phyloP scores from a whole-genome alignment of 2,888 invertebrate genomes.

The Syrphus vitripennis region DNA sequence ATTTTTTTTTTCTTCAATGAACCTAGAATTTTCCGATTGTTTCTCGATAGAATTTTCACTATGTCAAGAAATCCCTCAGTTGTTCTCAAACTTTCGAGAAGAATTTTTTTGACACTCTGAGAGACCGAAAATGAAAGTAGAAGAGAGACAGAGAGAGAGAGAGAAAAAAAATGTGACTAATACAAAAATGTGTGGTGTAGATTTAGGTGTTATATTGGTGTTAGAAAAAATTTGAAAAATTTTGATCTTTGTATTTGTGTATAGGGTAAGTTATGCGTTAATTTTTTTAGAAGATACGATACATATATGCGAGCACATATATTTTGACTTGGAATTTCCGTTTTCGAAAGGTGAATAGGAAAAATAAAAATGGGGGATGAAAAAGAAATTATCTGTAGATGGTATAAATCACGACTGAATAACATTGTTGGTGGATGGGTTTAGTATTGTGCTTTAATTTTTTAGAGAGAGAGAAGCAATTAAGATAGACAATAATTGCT shows the following conservation, averaged over 20 bases:
- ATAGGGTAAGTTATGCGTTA: conserved; percentile 50
- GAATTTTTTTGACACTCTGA: not conserved
- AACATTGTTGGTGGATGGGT: not conserved
- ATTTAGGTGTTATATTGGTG: conserved; percentile 17
- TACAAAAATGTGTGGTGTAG: not conserved
- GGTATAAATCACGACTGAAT: conserved; percentile 9
- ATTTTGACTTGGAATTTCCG: conserved; percentile 26
- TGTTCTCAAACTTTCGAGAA: conserved; percentile 41
- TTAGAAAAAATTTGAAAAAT: conserved; percentile 14
- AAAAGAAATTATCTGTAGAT: not conserved
- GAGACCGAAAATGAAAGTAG: not conserved
- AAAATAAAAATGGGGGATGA: not conserved
- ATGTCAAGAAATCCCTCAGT: conserved; percentile 1
- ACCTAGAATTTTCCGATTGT: conserved; percentile 52
- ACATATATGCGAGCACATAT: no score
- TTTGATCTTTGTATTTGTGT: not conserved
- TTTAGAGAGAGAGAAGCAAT: not conserved
- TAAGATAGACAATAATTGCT: not conserved
- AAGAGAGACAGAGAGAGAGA: not conserved
- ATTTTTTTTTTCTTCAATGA: conserved; percentile 30
- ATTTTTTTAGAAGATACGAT: not conserved
- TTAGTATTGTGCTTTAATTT: not conserved
- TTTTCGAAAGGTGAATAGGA: not conserved
- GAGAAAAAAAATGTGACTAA: not conserved
- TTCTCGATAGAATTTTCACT: conserved; percentile 26